A percentile compares a stretch with the other conserved stretches of the same genome.
Conservation (phyloP, 2,888 invertebrate genomes). For the Periphyllus acericola region DNA sequence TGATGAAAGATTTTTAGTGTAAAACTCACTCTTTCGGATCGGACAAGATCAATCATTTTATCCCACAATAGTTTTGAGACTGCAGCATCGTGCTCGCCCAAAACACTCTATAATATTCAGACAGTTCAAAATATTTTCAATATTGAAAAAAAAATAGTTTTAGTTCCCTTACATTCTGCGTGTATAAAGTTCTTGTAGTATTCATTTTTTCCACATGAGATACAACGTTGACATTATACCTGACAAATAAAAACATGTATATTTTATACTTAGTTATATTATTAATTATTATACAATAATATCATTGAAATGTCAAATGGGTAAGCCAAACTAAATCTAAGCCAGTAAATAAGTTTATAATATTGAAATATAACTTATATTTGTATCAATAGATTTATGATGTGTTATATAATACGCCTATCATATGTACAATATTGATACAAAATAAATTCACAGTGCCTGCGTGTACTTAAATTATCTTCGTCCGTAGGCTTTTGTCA, state of each 20-base stretch:
- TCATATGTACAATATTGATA: too few species aligned
- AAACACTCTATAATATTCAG: constrained; percentile 63
- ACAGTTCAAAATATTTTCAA: neutral
- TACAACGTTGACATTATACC: constrained; percentile 64
- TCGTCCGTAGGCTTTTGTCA: too few species aligned
- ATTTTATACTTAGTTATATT: neutral
- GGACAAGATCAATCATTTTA: constrained; percentile 70
- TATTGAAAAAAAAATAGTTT: constrained; percentile 8
- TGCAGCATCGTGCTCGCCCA: constrained; percentile 64
- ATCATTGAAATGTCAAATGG: neutral
- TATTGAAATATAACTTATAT: too few species aligned
- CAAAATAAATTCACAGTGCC: too few species aligned
- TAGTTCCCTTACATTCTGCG: constrained; percentile 58
- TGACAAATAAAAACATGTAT: constrained; percentile 35
- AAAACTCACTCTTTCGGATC: constrained; percentile 68
- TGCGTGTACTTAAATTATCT: too few species aligned
- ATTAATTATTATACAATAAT: too few species aligned
- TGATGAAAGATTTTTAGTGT: neutral
- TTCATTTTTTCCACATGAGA: constrained; percentile 58
- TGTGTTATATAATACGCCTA: too few species aligned
- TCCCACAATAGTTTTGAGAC: constrained; percentile 65
- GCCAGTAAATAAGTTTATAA: too few species aligned
- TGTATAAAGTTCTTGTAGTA: constrained; percentile 22
- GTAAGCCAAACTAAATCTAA: too few species aligned
- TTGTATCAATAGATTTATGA: too few species aligned